phyloP scores from a whole-genome alignment of 2,888 invertebrate genomes.

The Ypsolopha sequella region DNA sequence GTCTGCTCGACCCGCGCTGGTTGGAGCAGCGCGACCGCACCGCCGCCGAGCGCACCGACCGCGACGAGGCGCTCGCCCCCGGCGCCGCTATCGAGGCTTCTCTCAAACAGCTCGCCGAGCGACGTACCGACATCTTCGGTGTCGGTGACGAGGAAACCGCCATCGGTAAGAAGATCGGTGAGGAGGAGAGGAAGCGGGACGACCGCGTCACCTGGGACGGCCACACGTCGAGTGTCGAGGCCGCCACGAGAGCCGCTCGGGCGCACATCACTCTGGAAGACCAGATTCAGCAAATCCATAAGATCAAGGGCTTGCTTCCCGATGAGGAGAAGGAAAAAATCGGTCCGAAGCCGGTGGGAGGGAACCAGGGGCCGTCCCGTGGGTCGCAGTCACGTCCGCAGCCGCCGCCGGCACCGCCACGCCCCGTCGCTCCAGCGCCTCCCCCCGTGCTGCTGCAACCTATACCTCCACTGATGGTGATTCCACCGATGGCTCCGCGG shows the following conservation, averaged over 20 bases:
- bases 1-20: slow-evolving; percentile 96
- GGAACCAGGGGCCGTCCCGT: slow-evolving; percentile 23
- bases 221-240: slow-evolving; percentile 96
- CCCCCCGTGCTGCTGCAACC: slow-evolving; percentile 42
- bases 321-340: slow-evolving; percentile 98
- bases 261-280: slow-evolving; percentile 97
- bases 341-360: slow-evolving; percentile 85
- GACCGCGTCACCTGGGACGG: slow-evolving; percentile 99
- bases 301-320: slow-evolving; percentile 89
- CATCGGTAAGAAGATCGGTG: slow-evolving; percentile 98
- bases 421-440: slow-evolving; percentile 13
- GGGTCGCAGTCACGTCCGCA: slow-evolving; percentile 9
- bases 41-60: slow-evolving; percentile 92
- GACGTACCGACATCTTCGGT: slow-evolving; percentile 99
- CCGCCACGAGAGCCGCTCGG: slow-evolving; percentile 92
- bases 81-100: slow-evolving; percentile 95
- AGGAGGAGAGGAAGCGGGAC: slow-evolving; percentile 88
- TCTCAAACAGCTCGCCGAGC: slow-evolving; percentile 94
- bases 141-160: slow-evolving; percentile 98
- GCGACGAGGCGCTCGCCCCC: slow-evolving; percentile 70
- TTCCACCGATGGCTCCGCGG: slow-evolving; percentile 52
- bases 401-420: slow-evolving; percentile 18
- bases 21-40: slow-evolving; percentile 96
- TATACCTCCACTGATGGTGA: slow-evolving; percentile 64
- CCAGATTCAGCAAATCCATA: slow-evolving; percentile 97